These are phyloP conservation scores for Oryzias celebensis DNA, from an alignment of 2,113 vertebrate species.

Conservation along the genomic window DNA sequence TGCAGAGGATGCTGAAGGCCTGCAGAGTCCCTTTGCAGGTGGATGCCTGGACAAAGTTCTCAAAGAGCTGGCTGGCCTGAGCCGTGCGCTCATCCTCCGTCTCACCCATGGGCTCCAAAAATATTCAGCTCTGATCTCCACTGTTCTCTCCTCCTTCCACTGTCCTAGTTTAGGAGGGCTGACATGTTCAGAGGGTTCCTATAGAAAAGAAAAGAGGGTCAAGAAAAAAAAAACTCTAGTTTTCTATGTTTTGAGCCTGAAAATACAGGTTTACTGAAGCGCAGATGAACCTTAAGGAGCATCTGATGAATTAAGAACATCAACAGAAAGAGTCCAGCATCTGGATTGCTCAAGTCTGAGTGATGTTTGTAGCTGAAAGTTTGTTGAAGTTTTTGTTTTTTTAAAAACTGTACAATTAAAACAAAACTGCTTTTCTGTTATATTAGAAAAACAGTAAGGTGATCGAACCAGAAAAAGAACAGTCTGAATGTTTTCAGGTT, in stretches of 20 bases:
- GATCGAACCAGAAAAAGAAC: too few species aligned
- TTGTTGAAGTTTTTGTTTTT: too few species aligned
- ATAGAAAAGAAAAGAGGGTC: neutral
- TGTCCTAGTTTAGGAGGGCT: neutral
- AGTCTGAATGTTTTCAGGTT: neutral
- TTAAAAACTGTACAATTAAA: too few species aligned
- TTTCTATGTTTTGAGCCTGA: neutral
- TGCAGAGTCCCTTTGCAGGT: constrained; percentile 95
- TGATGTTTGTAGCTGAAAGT: too few species aligned
- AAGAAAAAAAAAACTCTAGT: neutral
- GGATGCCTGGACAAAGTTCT: constrained; percentile 92
- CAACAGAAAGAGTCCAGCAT: too few species aligned
- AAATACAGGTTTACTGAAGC: neutral
- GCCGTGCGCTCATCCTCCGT: constrained; percentile 84
- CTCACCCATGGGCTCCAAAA: constrained; percentile 82
- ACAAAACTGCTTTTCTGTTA: too few species aligned
- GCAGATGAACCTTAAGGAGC: neutral
- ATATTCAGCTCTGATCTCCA: rapidly evolving
- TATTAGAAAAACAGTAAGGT: too few species aligned
- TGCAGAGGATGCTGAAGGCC: constrained; percentile 91
- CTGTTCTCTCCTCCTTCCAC: neutral
- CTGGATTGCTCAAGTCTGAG: too few species aligned
- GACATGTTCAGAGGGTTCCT: constrained; percentile 33
- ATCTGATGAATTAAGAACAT: neutral
- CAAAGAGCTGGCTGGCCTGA: constrained; percentile 89